Conservation (phyloP, 2,113 vertebrate species). For the Penelope pileata region DNA sequence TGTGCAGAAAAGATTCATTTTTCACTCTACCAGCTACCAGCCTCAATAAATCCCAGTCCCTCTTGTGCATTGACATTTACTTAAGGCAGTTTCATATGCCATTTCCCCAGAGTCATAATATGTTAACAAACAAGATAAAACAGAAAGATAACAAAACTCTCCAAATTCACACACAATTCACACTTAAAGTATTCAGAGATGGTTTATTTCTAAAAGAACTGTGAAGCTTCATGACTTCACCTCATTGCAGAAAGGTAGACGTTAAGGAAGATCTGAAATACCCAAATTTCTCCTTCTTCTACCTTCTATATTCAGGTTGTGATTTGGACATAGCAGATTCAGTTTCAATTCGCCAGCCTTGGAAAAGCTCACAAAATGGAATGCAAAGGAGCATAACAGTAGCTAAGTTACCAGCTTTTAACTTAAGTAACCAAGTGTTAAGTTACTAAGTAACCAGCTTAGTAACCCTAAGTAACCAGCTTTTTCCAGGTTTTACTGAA, state of each 20-base stretch:
- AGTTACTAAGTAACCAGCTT: too few species aligned
- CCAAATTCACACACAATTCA: not conserved
- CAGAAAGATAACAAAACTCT: not conserved
- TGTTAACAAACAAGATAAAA: not conserved
- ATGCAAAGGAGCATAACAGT: accelerated
- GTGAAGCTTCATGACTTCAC: not conserved
- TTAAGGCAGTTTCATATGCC: not conserved
- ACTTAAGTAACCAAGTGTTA: too few species aligned
- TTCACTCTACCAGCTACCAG: not conserved
- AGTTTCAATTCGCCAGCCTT: not conserved
- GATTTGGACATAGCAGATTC: not conserved
- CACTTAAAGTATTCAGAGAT: not conserved
- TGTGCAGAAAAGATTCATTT: not conserved
- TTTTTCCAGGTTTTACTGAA: not conserved
- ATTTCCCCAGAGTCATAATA: not conserved
- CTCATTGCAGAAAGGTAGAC: not conserved
- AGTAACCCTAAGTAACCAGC: not conserved
- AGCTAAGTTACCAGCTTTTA: too few species aligned
- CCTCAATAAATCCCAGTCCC: not conserved
- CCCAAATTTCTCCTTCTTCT: not conserved
- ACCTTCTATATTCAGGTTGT: not conserved
- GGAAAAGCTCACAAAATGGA: not conserved
- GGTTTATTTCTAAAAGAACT: not conserved
- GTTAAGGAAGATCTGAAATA: not conserved
- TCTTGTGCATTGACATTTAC: not conserved